Base-by-base conservation (phyloP, 1,140 invertebrate genomes). In the Pygmarrhopalites habei region DNA sequence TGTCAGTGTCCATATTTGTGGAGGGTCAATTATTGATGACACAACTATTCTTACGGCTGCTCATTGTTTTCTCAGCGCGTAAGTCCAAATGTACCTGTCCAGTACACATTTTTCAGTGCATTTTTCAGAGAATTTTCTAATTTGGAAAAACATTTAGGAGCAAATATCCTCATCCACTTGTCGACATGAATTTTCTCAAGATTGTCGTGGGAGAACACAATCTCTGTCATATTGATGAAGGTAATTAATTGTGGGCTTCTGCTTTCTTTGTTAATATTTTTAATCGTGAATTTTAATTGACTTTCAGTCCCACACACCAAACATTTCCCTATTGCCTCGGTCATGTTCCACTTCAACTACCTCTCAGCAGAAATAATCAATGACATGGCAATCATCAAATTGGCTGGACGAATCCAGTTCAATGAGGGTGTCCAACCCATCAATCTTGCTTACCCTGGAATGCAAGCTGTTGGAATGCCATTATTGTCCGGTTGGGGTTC, bases 161-260 rank as follows among this genome's bases (percentile, higher is more conserved):
- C 62, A 21, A 64, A 43, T 47, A 62, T 47, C 46, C 67, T 10
- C 67, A 68, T 49, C 67, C 67, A 19, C 21, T 60, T 1, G 29
- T 60, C 21, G 47, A 41, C 17, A n/a, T 68, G 0, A 44, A 17
- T 26, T 4, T 32, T 15, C 14, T 65, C 5, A 62, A 65, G 44
- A 60, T 68, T 43, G 67, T 68, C 1, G 67, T 68, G 1, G 67
- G 67, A 17, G 67, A 65, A 39, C 60, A 62, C 14, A 58, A 68
- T 51, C 28, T 68, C 15, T 68, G 67, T 23, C 1, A 55, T 19
- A 35, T 43, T 0, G 60, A 65, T 25, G 67, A 68, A 65, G 56
- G 55, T 17, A 1, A n/a, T n/a, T n/a, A n/a, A n/a, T n/a, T n/a
- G n/a, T n/a, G n/a, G n/a, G n/a, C n/a, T n/a, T n/a, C n/a, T n/a